Evolutionary conservation across 2,113 vertebrate species (phyloP), one percentile per base, ranked within the genome.

Genomic region (Emydura subglobosa): DNA sequence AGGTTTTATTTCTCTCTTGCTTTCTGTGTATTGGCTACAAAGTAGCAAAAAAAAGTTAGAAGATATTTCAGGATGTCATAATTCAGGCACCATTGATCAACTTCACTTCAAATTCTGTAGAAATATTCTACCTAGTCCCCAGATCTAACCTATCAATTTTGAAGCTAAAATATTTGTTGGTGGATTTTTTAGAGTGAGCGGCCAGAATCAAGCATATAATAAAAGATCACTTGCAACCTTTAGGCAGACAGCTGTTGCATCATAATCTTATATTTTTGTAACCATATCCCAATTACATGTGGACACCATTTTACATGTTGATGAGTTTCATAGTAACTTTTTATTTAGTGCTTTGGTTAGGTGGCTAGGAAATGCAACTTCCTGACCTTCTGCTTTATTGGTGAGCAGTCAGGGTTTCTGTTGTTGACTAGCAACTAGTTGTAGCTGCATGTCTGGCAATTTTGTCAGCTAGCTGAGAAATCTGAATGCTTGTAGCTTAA

Each of bases 1-100:
- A 29, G 57, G 29, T 29, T 31, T 59, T 31, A 59, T 59, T 94
- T 94, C 96, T 92, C 57, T 74, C 54, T 92, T 39, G 12, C 90
- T 97, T 96, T 54, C 89, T 80, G 85, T 54, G 16, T 80, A 89
- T 87, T 82, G 57, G 34, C 72, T 88, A 27, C 72, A 44, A 21
- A 82, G 19, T 6, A 47, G 8, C 47, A 47, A 47, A 47, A 47
- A 47, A 47, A 47, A 47, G 8, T 47, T 47, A 47, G 4, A 47
- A 47, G 47, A 47, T 8, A 47, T n/a, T 78, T 42, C 4, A 27
- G 91, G 57, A 83, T 86, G 42, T 19, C 50, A 65, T 44, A 79
- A 2, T 53, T 93, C 49, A 34, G 29, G 19, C 85, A 42, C 88
- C 50, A 89, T 57, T 5, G n/a, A 65, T 78, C 91, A 5, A 2